phyloP scores from a whole-genome alignment of 1,140 invertebrate species.

The Saccostrea echinata region DNA sequence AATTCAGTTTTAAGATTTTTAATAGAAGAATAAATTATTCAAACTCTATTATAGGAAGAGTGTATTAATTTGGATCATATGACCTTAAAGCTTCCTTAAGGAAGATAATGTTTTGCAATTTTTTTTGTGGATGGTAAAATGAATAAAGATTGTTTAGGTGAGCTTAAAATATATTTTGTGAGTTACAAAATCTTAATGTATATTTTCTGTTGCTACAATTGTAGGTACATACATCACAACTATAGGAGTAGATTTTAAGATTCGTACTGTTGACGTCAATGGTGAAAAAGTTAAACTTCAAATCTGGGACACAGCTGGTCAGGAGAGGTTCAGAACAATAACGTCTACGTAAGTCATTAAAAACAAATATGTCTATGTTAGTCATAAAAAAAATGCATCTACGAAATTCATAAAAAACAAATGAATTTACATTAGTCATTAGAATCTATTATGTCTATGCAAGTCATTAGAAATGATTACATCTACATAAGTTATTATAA shows the following conservation, averaged over 20 bases:
- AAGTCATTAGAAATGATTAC: too few relatives aligned
- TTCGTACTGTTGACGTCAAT: slow-evolving; percentile 95
- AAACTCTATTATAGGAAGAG: too few relatives aligned
- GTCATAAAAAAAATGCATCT: too few relatives aligned
- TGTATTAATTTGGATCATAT: too few relatives aligned
- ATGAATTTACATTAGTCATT: too few relatives aligned
- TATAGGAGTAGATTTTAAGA: slow-evolving; percentile 99
- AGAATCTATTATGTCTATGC: too few relatives aligned
- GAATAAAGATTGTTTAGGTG: not conserved
- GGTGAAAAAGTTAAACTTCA: slow-evolving; percentile 98
- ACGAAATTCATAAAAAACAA: too few relatives aligned
- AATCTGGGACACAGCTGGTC: slow-evolving; percentile 95
- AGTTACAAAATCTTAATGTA: not conserved
- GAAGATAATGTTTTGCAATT: not conserved
- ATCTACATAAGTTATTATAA: too few relatives aligned
- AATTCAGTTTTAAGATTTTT: too few relatives aligned
- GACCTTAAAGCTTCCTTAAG: too few relatives aligned
- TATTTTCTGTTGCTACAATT: slow-evolving; percentile 52
- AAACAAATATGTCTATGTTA: too few relatives aligned
- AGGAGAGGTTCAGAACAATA: slow-evolving; percentile 96
- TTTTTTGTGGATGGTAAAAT: not conserved
- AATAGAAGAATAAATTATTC: too few relatives aligned
- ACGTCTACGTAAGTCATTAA: slow-evolving; percentile 88
- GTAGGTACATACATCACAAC: slow-evolving; percentile 97
- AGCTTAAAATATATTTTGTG: not conserved